These are phyloP conservation scores for Lamproptera curius DNA, from an alignment of 2,888 invertebrate genomes.

Conservation along the genomic window DNA sequence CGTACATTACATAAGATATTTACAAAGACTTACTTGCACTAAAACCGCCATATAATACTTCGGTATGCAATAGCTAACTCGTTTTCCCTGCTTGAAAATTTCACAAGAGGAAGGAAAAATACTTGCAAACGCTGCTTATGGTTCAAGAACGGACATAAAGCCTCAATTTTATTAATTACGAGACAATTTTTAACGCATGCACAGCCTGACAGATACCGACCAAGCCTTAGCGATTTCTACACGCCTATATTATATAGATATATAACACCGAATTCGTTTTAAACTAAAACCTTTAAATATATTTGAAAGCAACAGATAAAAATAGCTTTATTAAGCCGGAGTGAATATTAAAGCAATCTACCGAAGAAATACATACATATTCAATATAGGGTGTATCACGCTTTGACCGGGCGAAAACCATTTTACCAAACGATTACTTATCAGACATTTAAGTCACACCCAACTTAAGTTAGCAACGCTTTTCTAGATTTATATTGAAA, in stretches of 20 bases:
- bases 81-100: not conserved
- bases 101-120: slow-evolving; percentile 14
- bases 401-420: slow-evolving; percentile 33
- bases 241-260: slow-evolving; percentile 8
- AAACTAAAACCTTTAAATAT: not conserved
- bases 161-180: not conserved
- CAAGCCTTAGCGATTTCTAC: slow-evolving; percentile 8
- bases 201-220: slow-evolving; percentile 10
- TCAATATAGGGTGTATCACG: slow-evolving; percentile 28
- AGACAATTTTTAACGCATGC: slow-evolving; percentile 1
- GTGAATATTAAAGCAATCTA: slow-evolving; percentile 1
- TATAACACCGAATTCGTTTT: not conserved
- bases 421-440: slow-evolving; percentile 15
- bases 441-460: slow-evolving; percentile 26
- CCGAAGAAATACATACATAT: slow-evolving; percentile 9
- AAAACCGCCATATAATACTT: too few relatives aligned
- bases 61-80: too few relatives aligned
- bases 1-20: slow-evolving; percentile 5
- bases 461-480: slow-evolving; percentile 12
- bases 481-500: slow-evolving; percentile 18
- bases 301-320: not conserved
- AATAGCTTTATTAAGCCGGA: not conserved
- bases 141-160: not conserved
- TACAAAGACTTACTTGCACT: not conserved
- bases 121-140: not conserved